Conservation (phyloP, 2,113 vertebrate genomes). For the Malurus alboscapulatus region DNA sequence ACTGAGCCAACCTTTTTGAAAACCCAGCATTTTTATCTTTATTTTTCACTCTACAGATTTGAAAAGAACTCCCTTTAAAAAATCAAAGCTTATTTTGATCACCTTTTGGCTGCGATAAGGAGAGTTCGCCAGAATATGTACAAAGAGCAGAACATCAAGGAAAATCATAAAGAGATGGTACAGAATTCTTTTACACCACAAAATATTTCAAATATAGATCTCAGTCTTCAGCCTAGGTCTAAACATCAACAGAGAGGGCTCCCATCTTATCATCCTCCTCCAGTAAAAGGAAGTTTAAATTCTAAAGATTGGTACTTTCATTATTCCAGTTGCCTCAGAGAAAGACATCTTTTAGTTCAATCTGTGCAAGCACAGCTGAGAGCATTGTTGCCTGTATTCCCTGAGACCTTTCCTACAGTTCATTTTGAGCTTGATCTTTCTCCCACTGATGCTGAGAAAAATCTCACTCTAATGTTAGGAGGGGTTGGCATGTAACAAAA, state of each 20-base stretch:
- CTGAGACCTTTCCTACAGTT: not conserved
- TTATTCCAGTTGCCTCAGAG: not conserved
- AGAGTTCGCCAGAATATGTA: not conserved
- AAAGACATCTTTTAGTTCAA: not conserved
- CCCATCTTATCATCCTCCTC: not conserved
- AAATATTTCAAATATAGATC: not conserved
- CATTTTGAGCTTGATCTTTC: not conserved
- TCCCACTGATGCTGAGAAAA: not conserved
- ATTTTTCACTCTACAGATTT: not conserved
- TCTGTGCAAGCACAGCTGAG: not conserved
- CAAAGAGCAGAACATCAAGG: slow-evolving; percentile 33
- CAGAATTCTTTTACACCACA: not conserved
- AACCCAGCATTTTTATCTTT: not conserved
- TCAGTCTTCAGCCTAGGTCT: not conserved
- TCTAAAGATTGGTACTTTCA: not conserved
- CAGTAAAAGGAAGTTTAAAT: not conserved
- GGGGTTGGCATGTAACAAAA: not conserved
- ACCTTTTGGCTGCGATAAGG: not conserved
- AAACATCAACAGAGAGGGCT: not conserved
- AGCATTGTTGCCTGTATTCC: not conserved
- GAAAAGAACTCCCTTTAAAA: not conserved
- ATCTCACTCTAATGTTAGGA: not conserved
- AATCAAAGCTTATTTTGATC: slow-evolving; percentile 23
- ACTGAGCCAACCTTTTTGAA: not conserved
- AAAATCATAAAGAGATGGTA: not conserved